A percentile compares a stretch with the other conserved stretches of the same genome.
These are phyloP conservation scores for Dolichallabes microphthalmus DNA, from an alignment of 2,113 vertebrate species.

Conservation along the genomic window DNA sequence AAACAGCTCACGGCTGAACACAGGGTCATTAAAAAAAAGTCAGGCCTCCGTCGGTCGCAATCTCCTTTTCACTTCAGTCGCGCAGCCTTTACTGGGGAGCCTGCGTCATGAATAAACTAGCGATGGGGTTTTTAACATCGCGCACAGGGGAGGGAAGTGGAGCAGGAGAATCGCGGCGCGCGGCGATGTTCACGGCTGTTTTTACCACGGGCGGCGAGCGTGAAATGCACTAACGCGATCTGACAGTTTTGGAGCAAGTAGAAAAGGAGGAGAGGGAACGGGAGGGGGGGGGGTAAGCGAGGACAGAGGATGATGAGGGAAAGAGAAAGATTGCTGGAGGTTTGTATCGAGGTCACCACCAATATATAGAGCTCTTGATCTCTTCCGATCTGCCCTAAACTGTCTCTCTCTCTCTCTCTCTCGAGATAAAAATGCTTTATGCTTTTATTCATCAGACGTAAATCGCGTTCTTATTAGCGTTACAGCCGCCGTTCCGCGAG, in stretches of 20 bases:
- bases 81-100: slow-evolving; percentile 67
- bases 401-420: background rate
- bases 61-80: slow-evolving; percentile 51
- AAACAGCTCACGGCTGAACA: slow-evolving; percentile 19
- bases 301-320: slow-evolving; percentile 63
- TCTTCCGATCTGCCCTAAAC: slow-evolving; percentile 33
- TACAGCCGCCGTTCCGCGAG: background rate
- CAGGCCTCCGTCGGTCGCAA: slow-evolving; percentile 37
- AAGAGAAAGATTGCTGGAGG: slow-evolving; percentile 60
- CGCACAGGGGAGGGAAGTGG: slow-evolving; percentile 83
- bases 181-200: slow-evolving; percentile 88
- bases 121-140: slow-evolving; percentile 69
- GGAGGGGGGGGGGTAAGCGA: slow-evolving; percentile 45
- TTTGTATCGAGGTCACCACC: slow-evolving; percentile 48
- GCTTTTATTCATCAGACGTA: background rate
- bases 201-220: slow-evolving; percentile 89
- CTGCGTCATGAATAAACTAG: slow-evolving; percentile 63
- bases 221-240: slow-evolving; percentile 89
- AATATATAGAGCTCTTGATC: slow-evolving; percentile 41
- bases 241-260: slow-evolving; percentile 97
- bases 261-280: slow-evolving; percentile 70
- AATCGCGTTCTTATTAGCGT: background rate
- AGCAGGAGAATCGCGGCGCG: slow-evolving; percentile 92
- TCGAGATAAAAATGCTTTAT: slow-evolving; percentile 8
- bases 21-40: background rate